Evolutionary conservation across 1,140 invertebrate species (phyloP).

Genomic region (Cotesia vestalis): DNA sequence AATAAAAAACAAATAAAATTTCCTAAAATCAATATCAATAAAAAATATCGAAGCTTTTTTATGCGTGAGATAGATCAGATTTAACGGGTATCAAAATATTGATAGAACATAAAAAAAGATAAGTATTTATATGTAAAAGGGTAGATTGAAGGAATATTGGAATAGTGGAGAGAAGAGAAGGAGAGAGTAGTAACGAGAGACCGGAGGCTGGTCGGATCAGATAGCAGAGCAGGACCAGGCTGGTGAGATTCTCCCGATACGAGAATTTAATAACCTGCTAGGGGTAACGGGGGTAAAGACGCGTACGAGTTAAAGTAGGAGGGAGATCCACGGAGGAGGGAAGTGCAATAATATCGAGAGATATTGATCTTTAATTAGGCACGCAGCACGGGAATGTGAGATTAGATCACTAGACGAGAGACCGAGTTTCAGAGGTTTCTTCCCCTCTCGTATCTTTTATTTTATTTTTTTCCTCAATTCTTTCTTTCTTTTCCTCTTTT

Average conservation of each 20-base stretch:
- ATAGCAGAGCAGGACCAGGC: slow-evolving; percentile 58
- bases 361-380: slow-evolving; percentile 68
- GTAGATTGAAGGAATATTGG: background rate
- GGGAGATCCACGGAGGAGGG: slow-evolving; percentile 20
- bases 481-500: slow-evolving; percentile 19
- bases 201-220: slow-evolving; percentile 60
- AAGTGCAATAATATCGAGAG: slow-evolving; percentile 65
- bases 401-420: slow-evolving; percentile 63
- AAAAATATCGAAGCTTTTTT: too few species aligned
- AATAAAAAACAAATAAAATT: too few species aligned
- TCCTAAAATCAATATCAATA: too few species aligned
- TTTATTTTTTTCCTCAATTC: slow-evolving; percentile 25
- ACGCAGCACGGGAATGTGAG: slow-evolving; percentile 63
- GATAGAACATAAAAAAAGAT: slow-evolving; percentile 22
- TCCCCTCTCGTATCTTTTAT: slow-evolving; percentile 21
- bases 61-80: background rate
- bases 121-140: slow-evolving; percentile 6
- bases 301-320: slow-evolving; percentile 4
- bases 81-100: background rate
- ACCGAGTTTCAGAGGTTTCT: slow-evolving; percentile 38
- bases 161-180: slow-evolving; percentile 9
- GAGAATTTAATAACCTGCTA: slow-evolving; percentile 67
- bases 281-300: slow-evolving; percentile 38
- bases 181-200: slow-evolving; percentile 53
- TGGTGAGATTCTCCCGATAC: slow-evolving; percentile 62